phyloP scores from a whole-genome alignment of 2,888 invertebrate genomes.

The Drosophila prostipennis region DNA sequence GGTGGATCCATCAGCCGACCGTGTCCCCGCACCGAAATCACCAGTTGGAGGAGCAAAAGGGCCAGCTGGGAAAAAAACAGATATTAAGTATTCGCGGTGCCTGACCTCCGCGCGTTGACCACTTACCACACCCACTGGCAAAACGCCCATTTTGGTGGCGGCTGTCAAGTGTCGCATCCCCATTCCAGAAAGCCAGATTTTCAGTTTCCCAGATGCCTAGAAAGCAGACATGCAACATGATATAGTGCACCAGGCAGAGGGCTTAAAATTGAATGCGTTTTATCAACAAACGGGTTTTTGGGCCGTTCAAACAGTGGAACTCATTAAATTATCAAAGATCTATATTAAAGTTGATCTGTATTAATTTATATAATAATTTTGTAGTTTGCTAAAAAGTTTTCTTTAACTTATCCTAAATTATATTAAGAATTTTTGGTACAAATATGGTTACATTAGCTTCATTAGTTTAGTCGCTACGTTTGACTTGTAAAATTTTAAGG shows the following conservation, averaged over 20 bases:
- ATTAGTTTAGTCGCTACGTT: too few species aligned
- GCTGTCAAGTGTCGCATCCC: slow-evolving; percentile 38
- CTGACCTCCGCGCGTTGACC: neutral
- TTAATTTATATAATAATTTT: neutral
- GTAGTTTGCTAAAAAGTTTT: too few species aligned
- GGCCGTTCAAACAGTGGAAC: slow-evolving; percentile 39
- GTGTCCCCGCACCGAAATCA: slow-evolving; percentile 87
- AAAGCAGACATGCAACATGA: slow-evolving; percentile 23
- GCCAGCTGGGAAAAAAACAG: neutral
- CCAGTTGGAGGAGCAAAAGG: neutral
- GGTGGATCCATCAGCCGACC: slow-evolving; percentile 97
- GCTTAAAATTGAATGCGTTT: slow-evolving; percentile 44
- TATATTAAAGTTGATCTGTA: neutral
- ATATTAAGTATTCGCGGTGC: neutral
- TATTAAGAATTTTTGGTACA: too few species aligned
- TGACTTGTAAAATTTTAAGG: too few species aligned
- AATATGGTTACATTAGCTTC: neutral
- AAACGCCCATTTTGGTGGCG: slow-evolving; percentile 9
- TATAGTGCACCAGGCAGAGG: slow-evolving; percentile 12
- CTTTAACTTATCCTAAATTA: too few species aligned
- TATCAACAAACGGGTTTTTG: slow-evolving; percentile 47
- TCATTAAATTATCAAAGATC: neutral
- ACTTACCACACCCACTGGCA: slow-evolving; percentile 56
- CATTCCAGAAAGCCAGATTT: slow-evolving; percentile 13
- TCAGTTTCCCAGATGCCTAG: slow-evolving; percentile 31